phyloP scores from a whole-genome alignment of 1,140 invertebrate species.

The Tetramorium alpestre region DNA sequence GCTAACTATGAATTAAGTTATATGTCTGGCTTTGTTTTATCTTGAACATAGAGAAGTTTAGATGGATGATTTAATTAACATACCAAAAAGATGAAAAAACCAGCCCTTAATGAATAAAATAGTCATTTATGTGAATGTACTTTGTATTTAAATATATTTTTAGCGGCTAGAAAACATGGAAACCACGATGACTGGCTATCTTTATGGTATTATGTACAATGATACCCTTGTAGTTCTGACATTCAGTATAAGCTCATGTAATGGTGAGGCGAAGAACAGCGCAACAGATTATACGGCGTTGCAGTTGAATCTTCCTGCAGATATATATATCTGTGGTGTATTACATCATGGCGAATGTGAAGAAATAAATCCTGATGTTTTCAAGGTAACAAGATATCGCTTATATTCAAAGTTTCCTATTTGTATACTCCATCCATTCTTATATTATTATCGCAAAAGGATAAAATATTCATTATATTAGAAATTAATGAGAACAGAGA shows the following conservation, averaged over 20 bases:
- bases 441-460: not conserved
- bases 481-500: not conserved
- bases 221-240: slow-evolving; percentile 89
- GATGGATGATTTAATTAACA: too few relatives aligned
- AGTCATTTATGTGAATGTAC: not conserved
- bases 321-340: slow-evolving; percentile 91
- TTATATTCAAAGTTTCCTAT: not conserved
- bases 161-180: slow-evolving; percentile 87
- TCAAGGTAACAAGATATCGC: slow-evolving; percentile 84
- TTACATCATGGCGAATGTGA: slow-evolving; percentile 88
- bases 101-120: not conserved
- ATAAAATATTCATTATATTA: not conserved
- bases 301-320: slow-evolving; percentile 89
- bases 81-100: too few relatives aligned
- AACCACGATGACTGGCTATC: slow-evolving; percentile 88
- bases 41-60: too few relatives aligned
- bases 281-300: slow-evolving; percentile 86
- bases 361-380: slow-evolving; percentile 87
- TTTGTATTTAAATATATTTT: slow-evolving; percentile 71
- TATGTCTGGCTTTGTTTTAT: too few relatives aligned
- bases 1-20: too few relatives aligned
- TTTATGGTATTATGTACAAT: slow-evolving; percentile 91
- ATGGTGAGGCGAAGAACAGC: slow-evolving; percentile 86
- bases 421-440: slow-evolving; percentile 5
- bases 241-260: slow-evolving; percentile 85